Base-by-base conservation (phyloP, 2,113 vertebrate species). In the Corydoras sp. region DNA sequence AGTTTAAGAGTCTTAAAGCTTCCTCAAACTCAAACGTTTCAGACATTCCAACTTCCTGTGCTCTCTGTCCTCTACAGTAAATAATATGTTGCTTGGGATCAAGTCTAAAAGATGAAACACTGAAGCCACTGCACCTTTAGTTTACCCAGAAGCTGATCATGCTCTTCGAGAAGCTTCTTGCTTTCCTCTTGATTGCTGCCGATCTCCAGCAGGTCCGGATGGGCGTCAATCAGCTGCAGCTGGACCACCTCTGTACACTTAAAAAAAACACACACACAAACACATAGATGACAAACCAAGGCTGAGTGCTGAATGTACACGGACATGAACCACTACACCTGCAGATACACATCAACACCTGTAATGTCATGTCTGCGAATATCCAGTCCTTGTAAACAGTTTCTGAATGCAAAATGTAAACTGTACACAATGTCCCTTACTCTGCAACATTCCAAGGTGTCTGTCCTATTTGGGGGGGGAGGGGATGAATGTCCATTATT, bases 151-250 rank as follows among this genome's bases (percentile, higher is more conserved):
- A 98, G 92, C 67, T 92, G 85, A 78, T 91, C 88, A 32, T 95
- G 95, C 68, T 96, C 94, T 56, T 87, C 83, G 32, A 95, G 83
- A 55, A 97, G 85, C 11, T 86, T 91, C 79, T 87, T 88, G 62
- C 90, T 88, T 76, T 98, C 92, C 58, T 94, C 91, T 80, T 89
- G 90, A 84, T 89, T 93, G 62, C 84, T 90, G 55, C 95, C 95
- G 56, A 96, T 93, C 89, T 96, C 93, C 81, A 95, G 83, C 74
- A 97, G 88, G 81, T 91, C 91, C 10, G 95, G 95, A 63, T 87
- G 83, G 14, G 93, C 90, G 82, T 96, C 94, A 31, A 90, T 89
- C 79, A 98, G 76, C 32, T 95, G 93, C 65, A 98, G 88, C 61
- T 93, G 90, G 61, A 96, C 76, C 83, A 88, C 85, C 58, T 86